Percentiles rank a stretch among this genome's conserved stretches.
These are phyloP conservation scores for Pimephales promelas DNA, from an alignment of 2,113 vertebrate genomes.

Conservation along the genomic window DNA sequence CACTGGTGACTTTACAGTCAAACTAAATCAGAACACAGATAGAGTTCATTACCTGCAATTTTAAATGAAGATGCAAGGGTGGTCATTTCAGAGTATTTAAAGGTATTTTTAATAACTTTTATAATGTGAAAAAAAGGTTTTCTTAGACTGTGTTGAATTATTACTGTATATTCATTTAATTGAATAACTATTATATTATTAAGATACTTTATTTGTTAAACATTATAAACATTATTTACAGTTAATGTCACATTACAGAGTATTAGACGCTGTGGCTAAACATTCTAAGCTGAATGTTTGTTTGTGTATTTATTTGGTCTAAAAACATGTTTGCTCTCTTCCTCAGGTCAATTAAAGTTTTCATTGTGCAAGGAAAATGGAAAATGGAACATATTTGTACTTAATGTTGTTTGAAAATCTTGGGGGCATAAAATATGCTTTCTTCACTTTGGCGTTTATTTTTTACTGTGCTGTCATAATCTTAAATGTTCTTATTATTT, in stretches of 20 bases:
- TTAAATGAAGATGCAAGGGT: not conserved
- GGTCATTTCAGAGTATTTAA: not conserved
- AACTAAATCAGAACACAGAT: not conserved
- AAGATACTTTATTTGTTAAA: too few relatives aligned
- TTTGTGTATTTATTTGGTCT: conserved; percentile 24
- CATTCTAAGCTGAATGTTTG: not conserved
- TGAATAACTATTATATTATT: too few relatives aligned
- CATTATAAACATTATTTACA: not conserved
- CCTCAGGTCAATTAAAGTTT: not conserved
- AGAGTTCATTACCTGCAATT: not conserved
- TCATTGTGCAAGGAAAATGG: too few relatives aligned
- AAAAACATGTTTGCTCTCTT: not conserved
- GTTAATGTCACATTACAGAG: not conserved
- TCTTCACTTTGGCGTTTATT: too few relatives aligned
- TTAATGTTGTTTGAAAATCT: too few relatives aligned
- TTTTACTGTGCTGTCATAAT: too few relatives aligned
- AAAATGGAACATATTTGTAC: too few relatives aligned
- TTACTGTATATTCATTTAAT: not conserved
- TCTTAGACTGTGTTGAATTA: not conserved
- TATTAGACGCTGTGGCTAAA: not conserved
- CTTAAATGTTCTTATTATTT: too few relatives aligned
- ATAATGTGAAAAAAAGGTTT: not conserved
- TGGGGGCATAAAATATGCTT: too few relatives aligned
- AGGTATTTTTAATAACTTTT: not conserved
- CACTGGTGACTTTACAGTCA: not conserved